Conservation (phyloP, 1,140 invertebrate genomes). For the Monomorium pharaonis region DNA sequence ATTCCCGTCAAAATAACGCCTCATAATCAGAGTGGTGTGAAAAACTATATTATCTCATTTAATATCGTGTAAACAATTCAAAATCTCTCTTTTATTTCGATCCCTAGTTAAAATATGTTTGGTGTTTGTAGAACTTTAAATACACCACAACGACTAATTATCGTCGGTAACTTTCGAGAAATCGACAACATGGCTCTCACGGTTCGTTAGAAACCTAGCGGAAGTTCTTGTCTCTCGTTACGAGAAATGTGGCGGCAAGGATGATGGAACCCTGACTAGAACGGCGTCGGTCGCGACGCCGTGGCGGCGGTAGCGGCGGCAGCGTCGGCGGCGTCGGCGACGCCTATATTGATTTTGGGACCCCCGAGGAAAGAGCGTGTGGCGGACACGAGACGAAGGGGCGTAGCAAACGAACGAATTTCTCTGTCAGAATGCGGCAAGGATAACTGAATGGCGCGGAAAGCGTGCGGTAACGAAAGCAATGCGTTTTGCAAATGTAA, state of each 20-base stretch:
- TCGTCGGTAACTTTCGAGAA: conserved; percentile 20
- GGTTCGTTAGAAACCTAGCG: conserved; percentile 19
- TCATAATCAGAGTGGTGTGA: too few species aligned
- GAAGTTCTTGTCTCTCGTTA: conserved; percentile 34
- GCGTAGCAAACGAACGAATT: conserved; percentile 36
- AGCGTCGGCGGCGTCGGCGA: conserved; percentile 49
- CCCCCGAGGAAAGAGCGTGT: conserved; percentile 42
- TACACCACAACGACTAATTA: conserved; percentile 1
- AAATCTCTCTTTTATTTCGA: neutral
- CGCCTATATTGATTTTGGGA: conserved; percentile 72
- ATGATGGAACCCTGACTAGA: conserved; percentile 58
- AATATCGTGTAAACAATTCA: neutral
- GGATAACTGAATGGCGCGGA: conserved; percentile 8
- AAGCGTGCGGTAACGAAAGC: neutral
- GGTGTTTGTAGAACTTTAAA: neutral
- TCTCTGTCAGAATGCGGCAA: neutral
- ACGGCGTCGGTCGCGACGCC: conserved; percentile 60
- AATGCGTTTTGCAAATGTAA: neutral
- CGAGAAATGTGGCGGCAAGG: conserved; percentile 48
- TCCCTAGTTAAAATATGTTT: neutral
- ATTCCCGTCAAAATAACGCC: neutral
- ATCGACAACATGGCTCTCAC: neutral
- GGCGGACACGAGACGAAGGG: conserved; percentile 13
- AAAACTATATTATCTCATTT: neutral
- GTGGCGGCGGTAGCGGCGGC: conserved; percentile 5